Evolutionary conservation across 2,888 invertebrate genomes (phyloP), one percentile per base, ranked within the genome.

Genomic region (Drosophila quasianomalipes): DNA sequence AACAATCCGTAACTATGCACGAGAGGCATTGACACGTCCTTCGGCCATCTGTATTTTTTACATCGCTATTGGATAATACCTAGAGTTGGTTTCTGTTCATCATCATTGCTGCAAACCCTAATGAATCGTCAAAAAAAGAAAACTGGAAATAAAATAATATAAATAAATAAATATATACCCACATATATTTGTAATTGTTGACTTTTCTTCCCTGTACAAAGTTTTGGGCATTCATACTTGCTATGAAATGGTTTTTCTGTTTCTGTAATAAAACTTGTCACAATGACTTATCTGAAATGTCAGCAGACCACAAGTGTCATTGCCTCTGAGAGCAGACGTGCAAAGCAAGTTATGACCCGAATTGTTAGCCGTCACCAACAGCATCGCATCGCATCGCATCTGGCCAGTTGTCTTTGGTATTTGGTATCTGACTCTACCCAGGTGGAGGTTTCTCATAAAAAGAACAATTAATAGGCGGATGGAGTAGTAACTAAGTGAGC

Each of bases 231-330:
- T 41, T 39, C 57, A 55, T 59, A 51, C 22, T 61, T 49, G 63
- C 53, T 54, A 58, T 74, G 70, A 82, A 70, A 64, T 67, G 54
- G 44, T 58, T 44, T 60, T 70, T 63, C 49, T 33, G 58, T 79
- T 49, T 55, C 44, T 58, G 33, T 59, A 51, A 31, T 66, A 72
- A 53, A 67, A 74, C 79, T 85, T 74, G 76, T 67, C 85, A 82
- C 87, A 86, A 86, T 86, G 85, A 86, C 85, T 74, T 76, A 74
- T 89, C 81, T 72, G 61, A 85, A 89, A 89, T 85, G 85, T 85
- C 85, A 86, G 73, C 89, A 80, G 84, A 79, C 78, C 79, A 53
- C 83, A 81, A 76, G 79, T 88, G 87, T 87, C 87, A 90, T 87
- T 87, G 87, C 81, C 85, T 82, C 80, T 70, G 73, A 69, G 65